Evolutionary conservation across 2,888 invertebrate species (phyloP).

Genomic region (Atrina japonica): DNA sequence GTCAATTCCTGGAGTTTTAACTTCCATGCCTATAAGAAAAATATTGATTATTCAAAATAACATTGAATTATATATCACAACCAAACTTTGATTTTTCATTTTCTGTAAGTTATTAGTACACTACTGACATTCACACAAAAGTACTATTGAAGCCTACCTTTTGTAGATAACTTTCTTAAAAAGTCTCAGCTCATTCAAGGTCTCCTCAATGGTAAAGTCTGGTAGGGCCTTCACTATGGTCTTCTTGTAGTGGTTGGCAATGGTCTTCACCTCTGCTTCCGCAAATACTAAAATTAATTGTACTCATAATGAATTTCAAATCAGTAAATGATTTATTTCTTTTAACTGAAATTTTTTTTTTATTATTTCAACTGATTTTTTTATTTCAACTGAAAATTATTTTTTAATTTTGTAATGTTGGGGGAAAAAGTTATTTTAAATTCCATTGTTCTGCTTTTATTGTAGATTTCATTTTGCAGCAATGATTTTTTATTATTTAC

Average conservation of each 20-base stretch:
- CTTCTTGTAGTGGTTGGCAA: background rate
- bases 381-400: too few species aligned
- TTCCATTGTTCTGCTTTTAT: too few species aligned
- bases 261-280: background rate
- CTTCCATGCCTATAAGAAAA: background rate
- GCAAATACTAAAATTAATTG: conserved; percentile 16
- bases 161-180: conserved; percentile 25
- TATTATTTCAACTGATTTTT: too few species aligned
- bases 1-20: background rate
- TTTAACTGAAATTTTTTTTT: background rate
- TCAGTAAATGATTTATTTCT: background rate
- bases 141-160: conserved; percentile 20
- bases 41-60: background rate
- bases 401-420: background rate
- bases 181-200: conserved; percentile 4
- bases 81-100: background rate
- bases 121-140: too few species aligned
- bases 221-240: conserved; percentile 6
- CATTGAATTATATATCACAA: background rate
- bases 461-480: background rate
- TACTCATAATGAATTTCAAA: background rate
- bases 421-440: background rate
- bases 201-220: conserved; percentile 7
- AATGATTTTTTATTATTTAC: background rate
- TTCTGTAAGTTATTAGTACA: too few species aligned